Percentiles rank a stretch among this genome's conserved stretches.
Conservation (phyloP, 1,140 invertebrate species). For the Dendrolimus punctatus region DNA sequence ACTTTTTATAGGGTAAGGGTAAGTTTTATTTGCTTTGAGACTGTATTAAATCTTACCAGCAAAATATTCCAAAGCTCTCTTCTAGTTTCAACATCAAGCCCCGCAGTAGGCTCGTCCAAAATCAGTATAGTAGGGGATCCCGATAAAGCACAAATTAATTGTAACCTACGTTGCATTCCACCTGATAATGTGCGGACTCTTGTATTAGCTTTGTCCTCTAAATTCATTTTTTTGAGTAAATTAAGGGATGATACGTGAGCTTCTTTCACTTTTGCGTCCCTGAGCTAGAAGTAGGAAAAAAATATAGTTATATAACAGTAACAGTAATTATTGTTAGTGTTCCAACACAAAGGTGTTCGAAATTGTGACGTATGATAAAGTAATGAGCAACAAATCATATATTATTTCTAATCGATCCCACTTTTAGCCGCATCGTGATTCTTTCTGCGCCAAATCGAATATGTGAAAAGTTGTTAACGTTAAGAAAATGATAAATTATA, state of each 20-base stretch:
- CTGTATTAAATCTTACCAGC: conserved; percentile 26
- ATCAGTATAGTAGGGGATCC: conserved; percentile 78
- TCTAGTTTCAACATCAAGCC: conserved; percentile 93
- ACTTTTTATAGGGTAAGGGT: too few species aligned
- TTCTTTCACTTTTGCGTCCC: not conserved
- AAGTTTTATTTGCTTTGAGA: too few species aligned
- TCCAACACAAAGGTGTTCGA: too few species aligned
- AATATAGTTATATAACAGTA: too few species aligned
- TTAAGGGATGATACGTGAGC: not conserved
- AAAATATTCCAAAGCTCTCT: conserved; percentile 89
- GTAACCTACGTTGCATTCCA: conserved; percentile 86
- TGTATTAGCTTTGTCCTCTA: conserved; percentile 45
- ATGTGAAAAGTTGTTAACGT: too few species aligned
- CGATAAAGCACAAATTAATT: conserved; percentile 82
- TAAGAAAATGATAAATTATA: too few species aligned
- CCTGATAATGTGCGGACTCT: conserved; percentile 79
- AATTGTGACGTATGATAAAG: too few species aligned
- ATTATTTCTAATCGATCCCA: too few species aligned
- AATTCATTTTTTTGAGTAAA: conserved; percentile 8
- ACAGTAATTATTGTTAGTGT: too few species aligned
- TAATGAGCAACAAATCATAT: too few species aligned
- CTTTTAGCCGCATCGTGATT: too few species aligned
- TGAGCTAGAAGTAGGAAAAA: conserved; percentile 9
- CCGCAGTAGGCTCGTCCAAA: conserved; percentile 92
- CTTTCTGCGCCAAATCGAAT: too few species aligned